Percentiles rank a stretch among this genome's conserved stretches.
Conservation (phyloP, 2,797 vertebrate species). For the Mionectes olivaceus region DNA sequence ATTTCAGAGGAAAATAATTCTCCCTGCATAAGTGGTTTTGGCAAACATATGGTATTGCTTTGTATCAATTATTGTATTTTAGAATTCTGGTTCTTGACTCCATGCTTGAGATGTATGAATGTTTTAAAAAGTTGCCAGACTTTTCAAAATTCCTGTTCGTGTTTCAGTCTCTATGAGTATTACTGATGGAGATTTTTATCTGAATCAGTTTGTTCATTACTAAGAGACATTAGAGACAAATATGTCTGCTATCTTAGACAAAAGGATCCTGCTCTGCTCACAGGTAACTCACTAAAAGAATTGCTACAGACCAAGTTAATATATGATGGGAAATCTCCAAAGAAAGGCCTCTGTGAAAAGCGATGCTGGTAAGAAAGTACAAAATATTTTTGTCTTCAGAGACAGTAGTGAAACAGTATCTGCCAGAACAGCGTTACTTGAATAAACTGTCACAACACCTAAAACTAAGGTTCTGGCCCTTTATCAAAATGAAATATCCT, state of each 20-base stretch:
- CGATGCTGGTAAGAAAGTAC: not conserved
- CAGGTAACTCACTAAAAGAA: not conserved
- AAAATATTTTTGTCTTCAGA: not conserved
- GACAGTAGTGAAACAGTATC: not conserved
- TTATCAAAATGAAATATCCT: slow-evolving; percentile 4
- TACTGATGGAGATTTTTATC: not conserved
- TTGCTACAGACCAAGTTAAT: not conserved
- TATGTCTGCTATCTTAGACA: not conserved
- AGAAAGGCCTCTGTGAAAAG: not conserved
- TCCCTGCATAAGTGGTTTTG: not conserved
- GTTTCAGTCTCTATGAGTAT: not conserved
- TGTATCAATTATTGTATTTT: not conserved
- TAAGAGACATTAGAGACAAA: not conserved
- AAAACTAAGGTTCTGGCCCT: not conserved
- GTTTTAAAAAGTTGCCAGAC: not conserved
- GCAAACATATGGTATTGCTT: not conserved
- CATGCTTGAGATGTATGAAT: not conserved
- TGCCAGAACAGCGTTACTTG: not conserved
- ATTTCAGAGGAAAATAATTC: slow-evolving; percentile 1
- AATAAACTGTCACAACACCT: not conserved
- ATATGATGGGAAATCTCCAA: not conserved
- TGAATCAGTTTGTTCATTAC: slow-evolving; percentile 32
- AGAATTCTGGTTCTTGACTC: not conserved
- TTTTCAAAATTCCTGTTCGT: slow-evolving; percentile 21
- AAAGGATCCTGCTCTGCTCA: not conserved